Percentiles rank a stretch among this genome's conserved stretches.
These are phyloP conservation scores for Orientallactaga sibirica DNA, from an alignment of 2,797 vertebrate species.

Conservation along the genomic window DNA sequence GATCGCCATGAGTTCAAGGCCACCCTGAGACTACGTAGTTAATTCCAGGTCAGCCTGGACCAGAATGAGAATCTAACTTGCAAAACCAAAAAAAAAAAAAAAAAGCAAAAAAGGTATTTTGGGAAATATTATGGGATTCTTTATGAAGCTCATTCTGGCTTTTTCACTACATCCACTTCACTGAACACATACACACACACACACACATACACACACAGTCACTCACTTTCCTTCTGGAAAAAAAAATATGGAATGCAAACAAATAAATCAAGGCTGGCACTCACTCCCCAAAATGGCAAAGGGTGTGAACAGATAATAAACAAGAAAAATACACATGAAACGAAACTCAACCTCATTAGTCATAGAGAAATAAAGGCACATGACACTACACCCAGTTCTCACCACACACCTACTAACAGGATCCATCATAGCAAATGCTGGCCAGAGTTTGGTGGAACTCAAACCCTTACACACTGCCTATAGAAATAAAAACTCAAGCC, in stretches of 20 bases:
- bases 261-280: background rate
- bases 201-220: background rate
- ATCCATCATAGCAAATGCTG: background rate
- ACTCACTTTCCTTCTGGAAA: background rate
- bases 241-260: background rate
- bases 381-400: background rate
- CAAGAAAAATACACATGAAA: background rate
- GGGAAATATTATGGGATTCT: background rate
- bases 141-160: background rate
- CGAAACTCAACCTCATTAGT: background rate
- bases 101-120: background rate
- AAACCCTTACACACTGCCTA: background rate
- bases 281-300: background rate
- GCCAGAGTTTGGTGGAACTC: background rate
- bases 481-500: background rate
- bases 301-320: background rate
- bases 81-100: too few relatives aligned
- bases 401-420: background rate
- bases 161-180: background rate
- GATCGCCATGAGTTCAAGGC: too few relatives aligned
- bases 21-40: too few relatives aligned
- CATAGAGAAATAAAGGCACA: background rate
- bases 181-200: background rate
- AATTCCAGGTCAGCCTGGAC: too few relatives aligned
- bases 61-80: too few relatives aligned